Evolutionary conservation across 2,113 vertebrate genomes (phyloP).

Genomic region (Erythrocercus mccallii): DNA sequence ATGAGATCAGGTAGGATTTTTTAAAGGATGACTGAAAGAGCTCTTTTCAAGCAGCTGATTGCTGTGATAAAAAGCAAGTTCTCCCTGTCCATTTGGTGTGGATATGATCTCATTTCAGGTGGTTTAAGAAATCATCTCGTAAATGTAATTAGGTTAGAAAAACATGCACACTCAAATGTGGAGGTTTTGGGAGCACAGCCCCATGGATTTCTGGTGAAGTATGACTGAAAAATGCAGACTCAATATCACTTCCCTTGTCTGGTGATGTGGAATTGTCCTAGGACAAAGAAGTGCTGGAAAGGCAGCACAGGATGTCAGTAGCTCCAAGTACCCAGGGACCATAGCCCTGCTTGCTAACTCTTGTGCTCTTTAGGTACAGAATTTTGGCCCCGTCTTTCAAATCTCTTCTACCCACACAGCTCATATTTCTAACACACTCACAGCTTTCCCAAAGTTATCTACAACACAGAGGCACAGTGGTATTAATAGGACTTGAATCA

Average conservation of each 20-base stretch:
- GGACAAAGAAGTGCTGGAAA: background rate
- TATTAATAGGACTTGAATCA: background rate
- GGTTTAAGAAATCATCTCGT: constrained; percentile 13
- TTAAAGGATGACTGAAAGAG: constrained; percentile 38
- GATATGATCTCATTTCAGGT: constrained; percentile 56
- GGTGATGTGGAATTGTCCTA: background rate
- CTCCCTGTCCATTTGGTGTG: background rate
- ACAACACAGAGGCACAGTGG: background rate
- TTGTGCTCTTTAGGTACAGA: background rate
- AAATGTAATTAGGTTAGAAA: constrained; percentile 53
- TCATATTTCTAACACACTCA: background rate
- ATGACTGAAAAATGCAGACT: background rate
- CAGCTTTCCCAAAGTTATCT: background rate
- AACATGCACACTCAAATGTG: background rate
- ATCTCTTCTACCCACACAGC: background rate
- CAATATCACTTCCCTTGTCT: background rate
- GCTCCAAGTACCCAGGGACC: background rate
- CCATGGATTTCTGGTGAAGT: background rate
- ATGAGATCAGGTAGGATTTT: constrained; percentile 38
- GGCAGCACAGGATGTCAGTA: background rate
- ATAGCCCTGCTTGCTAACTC: background rate
- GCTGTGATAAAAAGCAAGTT: constrained; percentile 35
- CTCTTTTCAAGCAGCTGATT: constrained; percentile 32
- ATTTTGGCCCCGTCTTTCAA: background rate
- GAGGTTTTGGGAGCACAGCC: background rate